Percentiles rank a stretch among this genome's conserved stretches.
These are phyloP conservation scores for Enteromius trimaculatus DNA, from an alignment of 2,797 vertebrate genomes.

Conservation along the genomic window DNA sequence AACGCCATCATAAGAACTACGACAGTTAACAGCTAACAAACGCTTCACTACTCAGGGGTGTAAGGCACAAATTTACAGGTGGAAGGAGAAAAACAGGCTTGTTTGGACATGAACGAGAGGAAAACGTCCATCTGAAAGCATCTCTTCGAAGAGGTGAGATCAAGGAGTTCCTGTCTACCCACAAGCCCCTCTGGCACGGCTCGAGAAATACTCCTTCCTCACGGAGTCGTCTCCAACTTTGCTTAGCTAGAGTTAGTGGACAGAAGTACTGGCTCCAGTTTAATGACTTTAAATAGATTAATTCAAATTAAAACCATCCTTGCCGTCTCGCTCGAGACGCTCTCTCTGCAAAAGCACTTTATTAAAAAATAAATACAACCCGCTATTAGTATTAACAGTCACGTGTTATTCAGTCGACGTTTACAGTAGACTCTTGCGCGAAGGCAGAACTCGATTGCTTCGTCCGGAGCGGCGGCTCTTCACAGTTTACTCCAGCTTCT, in stretches of 20 bases:
- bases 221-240: constrained; percentile 75
- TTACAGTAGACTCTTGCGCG: constrained; percentile 83
- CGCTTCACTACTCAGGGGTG: constrained; percentile 95
- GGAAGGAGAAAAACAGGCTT: constrained; percentile 86
- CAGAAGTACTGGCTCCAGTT: constrained; percentile 96
- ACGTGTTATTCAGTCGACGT: constrained; percentile 93
- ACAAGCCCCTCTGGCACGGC: constrained; percentile 84
- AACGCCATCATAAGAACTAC: constrained; percentile 76
- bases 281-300: constrained; percentile 98
- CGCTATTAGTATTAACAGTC: constrained; percentile 98
- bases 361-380: constrained; percentile 99
- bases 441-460: constrained; percentile 83
- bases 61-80: constrained; percentile 99
- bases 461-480: constrained; percentile 79
- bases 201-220: constrained; percentile 89
- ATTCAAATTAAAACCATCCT: constrained; percentile 87
- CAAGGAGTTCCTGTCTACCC: constrained; percentile 68
- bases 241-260: constrained; percentile 84
- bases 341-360: constrained; percentile 88
- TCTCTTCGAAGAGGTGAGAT: constrained; percentile 73
- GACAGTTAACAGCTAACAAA: constrained; percentile 88
- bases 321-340: constrained; percentile 74
- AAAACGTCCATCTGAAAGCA: constrained; percentile 47
- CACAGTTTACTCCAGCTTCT: constrained; percentile 89
- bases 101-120: constrained; percentile 77